These are phyloP conservation scores for Lutjanus argentimaculatus DNA, from an alignment of 2,797 vertebrate genomes.

Conservation along the genomic window DNA sequence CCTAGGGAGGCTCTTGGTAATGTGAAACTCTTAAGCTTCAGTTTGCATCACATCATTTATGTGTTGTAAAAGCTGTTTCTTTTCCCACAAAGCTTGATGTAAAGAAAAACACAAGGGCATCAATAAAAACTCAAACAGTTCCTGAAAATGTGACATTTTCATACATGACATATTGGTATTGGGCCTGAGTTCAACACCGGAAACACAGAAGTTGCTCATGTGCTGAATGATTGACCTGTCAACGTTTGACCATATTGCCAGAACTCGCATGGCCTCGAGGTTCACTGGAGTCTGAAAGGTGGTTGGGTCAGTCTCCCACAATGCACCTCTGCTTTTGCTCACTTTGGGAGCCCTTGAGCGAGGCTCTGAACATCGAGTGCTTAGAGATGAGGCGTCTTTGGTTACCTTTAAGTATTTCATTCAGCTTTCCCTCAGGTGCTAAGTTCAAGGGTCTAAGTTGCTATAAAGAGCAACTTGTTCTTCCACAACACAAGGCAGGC, in stretches of 20 bases:
- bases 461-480: background rate
- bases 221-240: slow-evolving; percentile 70
- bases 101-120: background rate
- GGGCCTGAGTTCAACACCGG: slow-evolving; percentile 13
- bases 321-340: slow-evolving; percentile 24
- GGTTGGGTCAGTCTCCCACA: slow-evolving; percentile 46
- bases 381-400: slow-evolving; percentile 30
- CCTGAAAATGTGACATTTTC: slow-evolving; percentile 51
- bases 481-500: background rate
- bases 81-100: background rate
- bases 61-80: slow-evolving; percentile 34
- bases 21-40: slow-evolving; percentile 52
- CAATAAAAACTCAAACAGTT: slow-evolving; percentile 7
- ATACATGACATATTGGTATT: slow-evolving; percentile 45
- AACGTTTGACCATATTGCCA: slow-evolving; percentile 35
- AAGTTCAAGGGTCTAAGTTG: slow-evolving; percentile 15
- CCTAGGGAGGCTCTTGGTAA: slow-evolving; percentile 39
- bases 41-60: slow-evolving; percentile 45
- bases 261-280: slow-evolving; percentile 39
- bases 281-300: slow-evolving; percentile 53
- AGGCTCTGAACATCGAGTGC: slow-evolving; percentile 17
- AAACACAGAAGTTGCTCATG: slow-evolving; percentile 34
- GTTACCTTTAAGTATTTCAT: slow-evolving; percentile 43
- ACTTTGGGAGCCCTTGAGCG: slow-evolving; percentile 38
- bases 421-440: slow-evolving; percentile 32